Evolutionary conservation across 1,140 invertebrate genomes (phyloP).

Genomic region (Pachypeltis micranthus): DNA sequence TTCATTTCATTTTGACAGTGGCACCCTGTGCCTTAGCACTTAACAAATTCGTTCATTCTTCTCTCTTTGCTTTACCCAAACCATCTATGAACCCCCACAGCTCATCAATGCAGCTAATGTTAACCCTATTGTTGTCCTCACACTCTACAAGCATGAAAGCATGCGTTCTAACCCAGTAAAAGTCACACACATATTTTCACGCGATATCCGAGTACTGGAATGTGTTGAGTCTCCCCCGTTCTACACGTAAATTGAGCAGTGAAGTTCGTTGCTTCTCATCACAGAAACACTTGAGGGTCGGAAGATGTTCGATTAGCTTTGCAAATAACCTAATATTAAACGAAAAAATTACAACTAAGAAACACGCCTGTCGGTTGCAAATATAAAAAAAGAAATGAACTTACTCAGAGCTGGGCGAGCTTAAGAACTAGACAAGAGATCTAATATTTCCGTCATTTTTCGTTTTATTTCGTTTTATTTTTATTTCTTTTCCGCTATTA

Average conservation of each 20-base stretch:
- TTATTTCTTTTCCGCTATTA: neutral
- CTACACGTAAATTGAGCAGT: neutral
- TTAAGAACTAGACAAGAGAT: neutral
- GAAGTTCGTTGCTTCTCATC: neutral
- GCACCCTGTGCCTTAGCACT: too few species aligned
- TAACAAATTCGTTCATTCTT: too few species aligned
- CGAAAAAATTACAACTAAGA: neutral
- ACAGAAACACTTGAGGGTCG: neutral
- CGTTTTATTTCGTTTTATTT: constrained; percentile 1
- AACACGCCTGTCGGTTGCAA: neutral
- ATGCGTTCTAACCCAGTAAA: too few species aligned
- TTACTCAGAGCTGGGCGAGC: neutral
- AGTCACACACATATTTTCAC: too few species aligned
- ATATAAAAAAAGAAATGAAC: neutral
- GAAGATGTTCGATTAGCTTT: neutral
- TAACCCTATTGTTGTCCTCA: too few species aligned
- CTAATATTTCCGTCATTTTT: neutral
- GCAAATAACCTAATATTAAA: neutral
- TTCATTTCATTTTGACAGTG: too few species aligned
- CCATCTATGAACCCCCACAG: too few species aligned
- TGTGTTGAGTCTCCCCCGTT: too few species aligned
- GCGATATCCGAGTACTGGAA: too few species aligned
- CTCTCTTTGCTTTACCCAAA: too few species aligned
- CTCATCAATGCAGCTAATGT: too few species aligned
- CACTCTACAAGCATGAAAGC: too few species aligned